phyloP scores from a whole-genome alignment of 2,113 vertebrate genomes.

The Ciconia stormi region DNA sequence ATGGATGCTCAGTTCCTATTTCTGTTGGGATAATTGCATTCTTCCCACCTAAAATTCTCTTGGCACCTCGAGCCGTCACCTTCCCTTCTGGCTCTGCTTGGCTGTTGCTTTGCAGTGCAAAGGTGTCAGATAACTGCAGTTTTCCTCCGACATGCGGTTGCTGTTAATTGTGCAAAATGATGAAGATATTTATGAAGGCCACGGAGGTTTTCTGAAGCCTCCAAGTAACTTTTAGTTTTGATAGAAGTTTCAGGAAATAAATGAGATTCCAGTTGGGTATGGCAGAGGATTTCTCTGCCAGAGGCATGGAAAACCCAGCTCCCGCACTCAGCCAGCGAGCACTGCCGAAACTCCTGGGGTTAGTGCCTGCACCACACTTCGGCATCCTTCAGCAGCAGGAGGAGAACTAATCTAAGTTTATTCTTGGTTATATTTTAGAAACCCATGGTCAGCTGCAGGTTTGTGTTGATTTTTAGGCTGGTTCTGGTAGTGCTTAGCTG shows the following conservation, averaged over 20 bases:
- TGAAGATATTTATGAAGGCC: background rate
- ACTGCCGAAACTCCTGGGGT: background rate
- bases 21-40: background rate
- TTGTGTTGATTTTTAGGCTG: background rate
- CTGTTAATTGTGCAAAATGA: background rate
- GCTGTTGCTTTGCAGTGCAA: background rate
- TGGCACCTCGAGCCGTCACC: background rate
- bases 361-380: background rate
- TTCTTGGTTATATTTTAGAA: background rate
- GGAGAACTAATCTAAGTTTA: background rate
- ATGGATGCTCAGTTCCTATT: background rate
- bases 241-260: background rate
- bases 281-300: background rate
- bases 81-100: background rate
- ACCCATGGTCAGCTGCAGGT: background rate
- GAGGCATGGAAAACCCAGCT: background rate
- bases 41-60: background rate
- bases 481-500: background rate
- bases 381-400: background rate
- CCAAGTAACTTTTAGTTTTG: background rate
- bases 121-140: background rate
- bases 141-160: background rate
- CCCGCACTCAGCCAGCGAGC: accelerated
- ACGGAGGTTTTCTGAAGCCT: background rate
- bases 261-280: background rate